Evolutionary conservation across 2,888 invertebrate species (phyloP), one percentile per base, ranked within the genome.

Genomic region (Lacanobia wlatinum): DNA sequence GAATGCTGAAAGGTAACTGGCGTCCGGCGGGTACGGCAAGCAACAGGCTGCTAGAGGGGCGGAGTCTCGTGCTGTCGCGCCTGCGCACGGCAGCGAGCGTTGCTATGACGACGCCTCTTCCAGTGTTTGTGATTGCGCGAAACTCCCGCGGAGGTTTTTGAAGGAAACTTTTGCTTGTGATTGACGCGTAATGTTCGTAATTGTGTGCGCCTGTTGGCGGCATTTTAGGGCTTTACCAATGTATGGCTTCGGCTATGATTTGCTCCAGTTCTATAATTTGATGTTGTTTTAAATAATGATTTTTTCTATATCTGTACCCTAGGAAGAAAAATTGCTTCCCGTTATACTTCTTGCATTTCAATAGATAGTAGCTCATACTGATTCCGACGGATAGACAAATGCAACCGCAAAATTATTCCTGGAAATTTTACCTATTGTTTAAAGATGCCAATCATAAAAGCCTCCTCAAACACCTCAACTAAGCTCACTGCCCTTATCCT

Each of bases 31-130:
- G 70, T 84, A 82, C 90, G 91, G 88, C 90, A 95, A 81, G 94
- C 96, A 96, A 96, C 96, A 96, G 96, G 96, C 96, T 92, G 93
- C 88, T 87, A 83, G 56, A 80, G 85, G 90, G 96, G 95, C 93
- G 95, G 94, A 92, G 94, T 90, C 83, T 85, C 66, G 62, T 79
- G 83, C 69, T 78, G 84, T 79, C 91, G 92, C 93, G 94, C 86
- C 90, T 94, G 96, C 96, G 96, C 94, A 88, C 62, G 87, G 75
- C 80, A 70, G 73, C 76, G 73, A 67, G 88, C 84, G 96, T 96
- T 94, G 90, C 92, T 90, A 96, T 96, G 94, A 90, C 91, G 84
- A 96, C 96, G 93, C 93, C 94, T 94, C 92, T 93, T 91, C 89
- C 84, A 84, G 73, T 96, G 95, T 95, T 96, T 95, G 93, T 94